Evolutionary conservation across 1,140 invertebrate genomes (phyloP).

Genomic region (Drosophila dunni): DNA sequence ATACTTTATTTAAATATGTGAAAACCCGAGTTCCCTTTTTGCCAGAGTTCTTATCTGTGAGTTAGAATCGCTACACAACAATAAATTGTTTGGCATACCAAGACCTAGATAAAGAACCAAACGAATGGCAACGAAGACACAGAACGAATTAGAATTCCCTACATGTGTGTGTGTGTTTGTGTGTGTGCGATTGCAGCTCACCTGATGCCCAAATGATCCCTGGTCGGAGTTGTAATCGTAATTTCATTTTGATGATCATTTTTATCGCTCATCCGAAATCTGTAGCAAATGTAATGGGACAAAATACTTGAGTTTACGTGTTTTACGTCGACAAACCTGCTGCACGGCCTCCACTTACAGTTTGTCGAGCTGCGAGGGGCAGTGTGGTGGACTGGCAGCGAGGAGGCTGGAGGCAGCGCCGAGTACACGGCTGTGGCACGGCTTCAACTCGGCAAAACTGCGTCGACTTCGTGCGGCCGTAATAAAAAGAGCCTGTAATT

Average conservation of each 20-base stretch:
- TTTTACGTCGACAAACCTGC: constrained; percentile 49
- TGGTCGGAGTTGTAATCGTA: constrained; percentile 50
- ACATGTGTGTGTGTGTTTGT: constrained; percentile 8
- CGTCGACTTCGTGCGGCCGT: constrained; percentile 19
- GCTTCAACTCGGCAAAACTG: constrained; percentile 11
- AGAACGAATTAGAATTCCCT: constrained; percentile 35
- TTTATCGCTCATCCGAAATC: constrained; percentile 76
- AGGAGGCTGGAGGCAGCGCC: background rate
- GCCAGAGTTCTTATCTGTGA: too few species aligned
- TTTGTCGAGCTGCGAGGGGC: constrained; percentile 24
- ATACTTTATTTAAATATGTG: constrained; percentile 4
- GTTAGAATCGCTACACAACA: too few species aligned
- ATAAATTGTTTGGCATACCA: constrained; percentile 28
- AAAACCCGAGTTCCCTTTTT: background rate
- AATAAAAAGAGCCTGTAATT: constrained; percentile 43
- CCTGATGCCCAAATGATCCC: constrained; percentile 19
- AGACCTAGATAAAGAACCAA: constrained; percentile 37
- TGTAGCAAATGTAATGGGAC: constrained; percentile 66
- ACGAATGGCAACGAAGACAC: background rate
- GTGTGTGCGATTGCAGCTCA: constrained; percentile 15
- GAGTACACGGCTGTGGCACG: background rate
- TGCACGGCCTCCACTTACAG: constrained; percentile 38
- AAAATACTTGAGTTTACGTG: constrained; percentile 12
- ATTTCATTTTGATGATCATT: constrained; percentile 70
- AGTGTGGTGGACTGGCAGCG: constrained; percentile 17